Conservation (phyloP, 2,113 vertebrate species). For the Maccullochella peelii region DNA sequence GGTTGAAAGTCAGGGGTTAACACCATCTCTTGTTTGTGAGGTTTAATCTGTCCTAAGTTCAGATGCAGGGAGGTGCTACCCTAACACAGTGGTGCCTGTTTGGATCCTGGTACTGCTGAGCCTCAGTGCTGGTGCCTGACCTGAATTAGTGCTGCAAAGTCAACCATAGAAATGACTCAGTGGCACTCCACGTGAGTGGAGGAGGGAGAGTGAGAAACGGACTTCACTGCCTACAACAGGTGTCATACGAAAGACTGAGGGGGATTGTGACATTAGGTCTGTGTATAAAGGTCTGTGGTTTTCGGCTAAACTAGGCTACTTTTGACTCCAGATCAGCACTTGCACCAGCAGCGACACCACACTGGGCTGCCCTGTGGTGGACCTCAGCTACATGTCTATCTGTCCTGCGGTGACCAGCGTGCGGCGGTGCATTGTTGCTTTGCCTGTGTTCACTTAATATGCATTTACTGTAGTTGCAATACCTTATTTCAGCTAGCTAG, state of each 20-base stretch:
- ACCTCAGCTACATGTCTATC: no score
- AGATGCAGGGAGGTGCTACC: conserved; percentile 47
- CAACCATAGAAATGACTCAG: conserved; percentile 61
- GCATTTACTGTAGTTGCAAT: no score
- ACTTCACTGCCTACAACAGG: conserved; percentile 14
- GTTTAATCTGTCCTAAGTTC: conserved; percentile 64
- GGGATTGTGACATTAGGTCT: no score
- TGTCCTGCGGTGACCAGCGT: no score
- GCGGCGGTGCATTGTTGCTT: no score
- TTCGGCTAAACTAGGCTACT: no score
- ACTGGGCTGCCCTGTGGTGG: no score
- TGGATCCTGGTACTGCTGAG: conserved; percentile 63
- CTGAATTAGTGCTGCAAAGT: conserved; percentile 70
- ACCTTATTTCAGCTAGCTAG: no score
- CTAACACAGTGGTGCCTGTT: conserved; percentile 52
- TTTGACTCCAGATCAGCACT: no score
- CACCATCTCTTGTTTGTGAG: conserved; percentile 19
- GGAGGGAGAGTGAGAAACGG: conserved; percentile 11
- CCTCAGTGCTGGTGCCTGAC: conserved; percentile 51
- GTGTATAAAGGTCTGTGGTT: no score
- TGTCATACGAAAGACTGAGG: neutral
- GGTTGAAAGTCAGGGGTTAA: conserved; percentile 51
- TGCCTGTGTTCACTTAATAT: no score
- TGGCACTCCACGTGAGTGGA: conserved; percentile 4
- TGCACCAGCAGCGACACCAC: no score